phyloP scores from a whole-genome alignment of 2,113 vertebrate species.

The Leucoraja erinaceus region DNA sequence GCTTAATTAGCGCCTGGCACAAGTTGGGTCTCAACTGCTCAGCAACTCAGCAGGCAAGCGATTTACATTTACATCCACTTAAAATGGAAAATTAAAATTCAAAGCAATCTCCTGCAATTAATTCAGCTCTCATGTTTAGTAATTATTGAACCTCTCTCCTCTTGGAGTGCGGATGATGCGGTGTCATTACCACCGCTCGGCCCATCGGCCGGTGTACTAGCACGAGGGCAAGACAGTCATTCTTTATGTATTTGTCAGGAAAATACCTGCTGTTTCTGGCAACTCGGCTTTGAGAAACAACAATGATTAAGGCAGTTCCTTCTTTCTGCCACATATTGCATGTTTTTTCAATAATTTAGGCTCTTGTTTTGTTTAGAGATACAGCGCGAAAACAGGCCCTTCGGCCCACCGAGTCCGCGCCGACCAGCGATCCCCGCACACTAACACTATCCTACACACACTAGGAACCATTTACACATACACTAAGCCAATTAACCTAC shows the following conservation, averaged over 20 bases:
- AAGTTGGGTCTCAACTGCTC: not conserved
- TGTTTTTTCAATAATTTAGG: not conserved
- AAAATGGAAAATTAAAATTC: conserved; percentile 23
- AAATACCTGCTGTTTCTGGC: not conserved
- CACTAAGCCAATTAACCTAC: too few species aligned
- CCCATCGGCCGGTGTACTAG: too few species aligned
- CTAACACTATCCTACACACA: too few species aligned
- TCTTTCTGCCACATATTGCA: not conserved
- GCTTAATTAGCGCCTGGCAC: not conserved
- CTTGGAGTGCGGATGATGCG: not conserved
- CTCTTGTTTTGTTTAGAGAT: not conserved
- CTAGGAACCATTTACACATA: too few species aligned
- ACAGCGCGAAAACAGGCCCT: too few species aligned
- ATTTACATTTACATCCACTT: not conserved
- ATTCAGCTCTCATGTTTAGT: not conserved
- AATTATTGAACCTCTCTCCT: not conserved
- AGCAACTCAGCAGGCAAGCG: not conserved
- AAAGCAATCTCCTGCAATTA: not conserved
- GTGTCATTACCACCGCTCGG: not conserved
- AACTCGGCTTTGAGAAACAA: not conserved
- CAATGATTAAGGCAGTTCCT: not conserved
- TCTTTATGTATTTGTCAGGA: not conserved
- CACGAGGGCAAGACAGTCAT: not conserved
- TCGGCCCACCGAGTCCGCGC: too few species aligned
- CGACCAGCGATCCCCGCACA: too few species aligned